Evolutionary conservation across 2,797 vertebrate species (phyloP).

Genomic region (Mycteria americana): DNA sequence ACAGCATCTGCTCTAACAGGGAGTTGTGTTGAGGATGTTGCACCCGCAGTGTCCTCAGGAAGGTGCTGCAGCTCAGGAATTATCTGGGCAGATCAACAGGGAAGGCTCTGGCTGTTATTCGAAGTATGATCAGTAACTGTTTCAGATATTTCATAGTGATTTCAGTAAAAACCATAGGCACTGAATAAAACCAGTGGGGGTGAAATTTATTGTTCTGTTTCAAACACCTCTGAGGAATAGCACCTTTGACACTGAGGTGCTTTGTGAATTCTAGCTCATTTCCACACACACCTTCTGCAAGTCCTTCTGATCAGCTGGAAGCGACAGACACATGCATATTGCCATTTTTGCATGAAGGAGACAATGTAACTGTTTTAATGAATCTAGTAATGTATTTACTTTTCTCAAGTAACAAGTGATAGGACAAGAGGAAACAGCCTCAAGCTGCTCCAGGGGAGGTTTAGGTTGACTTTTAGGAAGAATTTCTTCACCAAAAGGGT

Average conservation of each 20-base stretch:
- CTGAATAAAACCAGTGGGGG: not conserved
- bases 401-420: not conserved
- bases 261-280: not conserved
- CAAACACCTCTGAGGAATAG: not conserved
- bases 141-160: not conserved
- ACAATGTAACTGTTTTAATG: not conserved
- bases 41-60: not conserved
- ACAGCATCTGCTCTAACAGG: not conserved
- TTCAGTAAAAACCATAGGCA: not conserved
- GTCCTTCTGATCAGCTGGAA: not conserved
- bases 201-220: not conserved
- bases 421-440: not conserved
- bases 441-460: not conserved
- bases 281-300: not conserved
- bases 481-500: not conserved
- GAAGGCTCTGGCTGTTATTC: not conserved
- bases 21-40: not conserved
- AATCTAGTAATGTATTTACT: not conserved
- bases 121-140: not conserved
- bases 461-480: not conserved
- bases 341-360: not conserved
- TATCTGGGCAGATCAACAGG: not conserved
- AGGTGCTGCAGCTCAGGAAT: not conserved
- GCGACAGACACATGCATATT: fast-evolving
- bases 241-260: no score